Evolutionary conservation across 2,888 invertebrate species (phyloP), one percentile per base, ranked within the genome.

Genomic region (Gastracanthus pulcherrimus): DNA sequence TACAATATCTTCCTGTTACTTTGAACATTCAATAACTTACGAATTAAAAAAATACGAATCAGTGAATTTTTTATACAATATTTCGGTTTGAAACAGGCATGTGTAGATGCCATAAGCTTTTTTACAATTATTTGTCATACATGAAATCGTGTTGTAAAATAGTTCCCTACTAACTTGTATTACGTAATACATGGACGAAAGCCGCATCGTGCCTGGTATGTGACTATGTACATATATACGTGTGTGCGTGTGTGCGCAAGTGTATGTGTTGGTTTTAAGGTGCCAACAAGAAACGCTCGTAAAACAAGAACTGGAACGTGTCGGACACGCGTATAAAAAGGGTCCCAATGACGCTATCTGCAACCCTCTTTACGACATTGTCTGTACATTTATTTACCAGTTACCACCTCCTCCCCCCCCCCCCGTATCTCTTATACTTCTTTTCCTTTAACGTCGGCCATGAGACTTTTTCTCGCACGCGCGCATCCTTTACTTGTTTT

Each of bases 321-420:
- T 85, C 78, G 81, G 84, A 87, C 85, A 85, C 70, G 83, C 84
- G 81, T 84, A 84, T 86, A 87, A 86, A 88, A 88, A 80, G 86
- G 7, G 29, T 85, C 84, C 83, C 86, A 84, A 86, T 86, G 86
- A 87, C 83, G 84, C 86, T 82, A 86, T 87, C 86, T 82, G 83
- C 86, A 86, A 86, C 81, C 83, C 86, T 84, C 87, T 88, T 87
- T 85, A 86, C 84, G 84, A 83, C 84, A 83, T 84, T 86, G 84
- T 84, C 83, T 82, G 76, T 84, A 72, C 58, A 72, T 72, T 79
- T 79, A 79, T 79, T 72, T 72, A 79, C 58, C 71, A 66, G 66
- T 72, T 79, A 72, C 55, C 67, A 58, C 72, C 26, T 45, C 45
- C 29, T 58, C 29, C 26, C 41, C 13, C 23, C 16, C 48, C 1